Evolutionary conservation across 2,113 vertebrate species (phyloP), one percentile per base, ranked within the genome.

Genomic region (Numida meleagris): DNA sequence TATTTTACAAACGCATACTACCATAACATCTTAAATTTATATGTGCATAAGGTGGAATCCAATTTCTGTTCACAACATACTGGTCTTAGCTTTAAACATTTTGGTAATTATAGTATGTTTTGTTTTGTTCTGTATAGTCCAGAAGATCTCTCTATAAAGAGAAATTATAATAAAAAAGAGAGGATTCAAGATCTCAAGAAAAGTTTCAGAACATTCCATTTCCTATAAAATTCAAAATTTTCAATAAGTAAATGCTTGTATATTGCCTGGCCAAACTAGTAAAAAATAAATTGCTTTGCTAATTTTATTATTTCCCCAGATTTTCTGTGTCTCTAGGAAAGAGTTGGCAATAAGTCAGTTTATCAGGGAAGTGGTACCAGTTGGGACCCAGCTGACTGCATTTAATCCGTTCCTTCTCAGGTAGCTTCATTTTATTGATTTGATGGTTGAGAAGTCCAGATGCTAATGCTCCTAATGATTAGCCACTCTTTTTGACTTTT

Each of bases 401-500:
- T 77, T 33, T n/a, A 75, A 34, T 77, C 21, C 82, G 81, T 34
- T 86, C 38, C 59, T 94, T 78, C 40, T 90, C 97, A 95, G 89
- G 84, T 73, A 88, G 50, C 15, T 89, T 93, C 58, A 20, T 33
- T 45, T 98, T 95, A 98, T 66, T 97, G 97, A 92, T 93, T 97
- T 55, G 95, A 68, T 89, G 96, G 95, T 94, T 99, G 99, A 96
- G 98, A 98, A 97, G 99, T 99, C 99, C 99, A 99, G 94, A 99
- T 88, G 18, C 99, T 99, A 96, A 99, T 99, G 89, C 99, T 99
- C 65, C 98, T 98, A 92, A 99, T 99, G 83, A 99, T 99, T 55
- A 99, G 96, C 99, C 99, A 99, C 93, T 99, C 99, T 92, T 99
- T 99, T 97, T 99, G 99, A 92, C 98, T 98, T 95, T 98, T 98